Evolutionary conservation across 1,140 invertebrate genomes (phyloP).

Genomic region (Hermatobates lingyangjiaoensis): DNA sequence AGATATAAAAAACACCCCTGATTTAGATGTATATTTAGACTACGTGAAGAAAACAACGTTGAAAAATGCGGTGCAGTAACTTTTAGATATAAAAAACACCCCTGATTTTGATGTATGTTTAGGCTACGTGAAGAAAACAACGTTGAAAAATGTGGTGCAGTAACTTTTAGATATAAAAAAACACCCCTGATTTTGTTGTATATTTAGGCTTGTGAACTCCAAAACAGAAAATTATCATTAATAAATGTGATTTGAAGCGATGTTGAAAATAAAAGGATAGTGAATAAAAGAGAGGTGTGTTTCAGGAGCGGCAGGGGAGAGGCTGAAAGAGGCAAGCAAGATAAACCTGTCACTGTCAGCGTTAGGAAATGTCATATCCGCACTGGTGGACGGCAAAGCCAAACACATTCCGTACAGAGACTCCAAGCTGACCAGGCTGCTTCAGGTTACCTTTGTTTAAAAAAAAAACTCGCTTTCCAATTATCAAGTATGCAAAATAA

Average conservation of each 20-base stretch:
- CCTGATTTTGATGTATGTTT: no score
- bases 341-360: constrained; percentile 89
- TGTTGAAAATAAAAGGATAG: background rate
- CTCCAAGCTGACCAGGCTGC: constrained; percentile 74
- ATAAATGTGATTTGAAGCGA: background rate
- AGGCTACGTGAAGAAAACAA: no score
- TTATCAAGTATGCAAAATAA: background rate
- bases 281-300: background rate
- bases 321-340: constrained; percentile 83
- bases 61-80: no score
- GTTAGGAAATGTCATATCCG: constrained; percentile 85
- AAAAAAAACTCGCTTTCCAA: background rate
- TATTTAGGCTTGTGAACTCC: no score
- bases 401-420: constrained; percentile 84
- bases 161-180: no score
- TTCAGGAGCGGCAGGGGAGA: constrained; percentile 55
- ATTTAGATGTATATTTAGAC: no score
- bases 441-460: constrained; percentile 53
- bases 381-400: constrained; percentile 73
- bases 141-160: no score
- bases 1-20: no score
- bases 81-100: no score
- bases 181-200: no score
- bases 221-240: background rate
- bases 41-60: no score